Conservation (phyloP, 2,797 vertebrate species). For the Periophthalmus magnuspinnatus region DNA sequence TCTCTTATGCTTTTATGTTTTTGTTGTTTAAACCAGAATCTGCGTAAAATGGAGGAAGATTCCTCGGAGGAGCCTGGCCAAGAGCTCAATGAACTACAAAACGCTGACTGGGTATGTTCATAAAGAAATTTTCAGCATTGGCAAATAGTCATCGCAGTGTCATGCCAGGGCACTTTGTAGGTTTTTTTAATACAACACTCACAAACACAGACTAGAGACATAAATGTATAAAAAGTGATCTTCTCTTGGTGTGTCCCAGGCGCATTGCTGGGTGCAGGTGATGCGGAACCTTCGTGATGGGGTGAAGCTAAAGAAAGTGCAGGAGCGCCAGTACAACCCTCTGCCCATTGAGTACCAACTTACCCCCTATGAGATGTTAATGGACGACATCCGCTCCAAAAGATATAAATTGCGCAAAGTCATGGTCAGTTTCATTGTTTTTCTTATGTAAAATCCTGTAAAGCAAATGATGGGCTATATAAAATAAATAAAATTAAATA, state of each 20-base stretch:
- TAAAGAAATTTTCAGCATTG: no score
- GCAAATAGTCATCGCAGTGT: no score
- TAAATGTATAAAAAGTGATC: background rate
- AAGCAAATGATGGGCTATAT: background rate
- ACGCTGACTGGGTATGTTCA: slow-evolving; percentile 91
- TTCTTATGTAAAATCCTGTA: background rate
- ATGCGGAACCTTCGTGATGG: slow-evolving; percentile 88
- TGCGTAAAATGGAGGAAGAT: slow-evolving; percentile 88
- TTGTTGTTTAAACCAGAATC: slow-evolving; percentile 78
- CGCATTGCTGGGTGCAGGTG: slow-evolving; percentile 96
- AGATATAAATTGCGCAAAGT: slow-evolving; percentile 96
- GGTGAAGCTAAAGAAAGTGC: slow-evolving; percentile 96
- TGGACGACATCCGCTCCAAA: slow-evolving; percentile 96
- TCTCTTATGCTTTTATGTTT: no score
- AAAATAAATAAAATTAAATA: background rate
- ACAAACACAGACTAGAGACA: no score
- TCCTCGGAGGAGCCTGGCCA: slow-evolving; percentile 74
- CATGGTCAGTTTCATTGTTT: slow-evolving; percentile 70
- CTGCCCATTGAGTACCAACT: slow-evolving; percentile 94
- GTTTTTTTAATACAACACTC: no score
- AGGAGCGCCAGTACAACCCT: slow-evolving; percentile 90
- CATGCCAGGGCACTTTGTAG: no score
- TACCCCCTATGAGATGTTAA: slow-evolving; percentile 98
- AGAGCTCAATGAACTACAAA: slow-evolving; percentile 92
- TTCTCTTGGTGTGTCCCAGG: slow-evolving; percentile 67